Conservation (phyloP, 2,888 invertebrate species). For the Zeuzera pyrina region DNA sequence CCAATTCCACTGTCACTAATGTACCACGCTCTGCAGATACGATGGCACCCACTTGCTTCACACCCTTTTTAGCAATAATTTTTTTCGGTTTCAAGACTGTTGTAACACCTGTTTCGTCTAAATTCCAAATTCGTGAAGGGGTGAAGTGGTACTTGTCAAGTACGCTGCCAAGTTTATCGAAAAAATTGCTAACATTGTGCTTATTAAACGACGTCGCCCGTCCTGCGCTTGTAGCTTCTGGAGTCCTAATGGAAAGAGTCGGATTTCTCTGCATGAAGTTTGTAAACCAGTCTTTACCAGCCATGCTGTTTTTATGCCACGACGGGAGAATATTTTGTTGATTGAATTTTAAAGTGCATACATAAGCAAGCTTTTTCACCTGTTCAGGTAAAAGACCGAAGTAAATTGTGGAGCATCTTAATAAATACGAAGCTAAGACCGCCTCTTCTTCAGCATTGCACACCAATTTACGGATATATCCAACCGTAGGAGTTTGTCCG, state of each 20-base stretch:
- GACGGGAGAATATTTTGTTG: slow-evolving; percentile 1
- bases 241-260: slow-evolving; percentile 7
- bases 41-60: too few species aligned
- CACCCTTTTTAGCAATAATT: too few species aligned
- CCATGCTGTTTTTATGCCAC: slow-evolving; percentile 1
- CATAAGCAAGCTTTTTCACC: slow-evolving; percentile 1
- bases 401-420: slow-evolving; percentile 1
- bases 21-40: too few species aligned
- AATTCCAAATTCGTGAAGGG: slow-evolving; percentile 11
- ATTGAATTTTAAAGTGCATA: neutral
- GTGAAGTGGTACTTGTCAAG: slow-evolving; percentile 5
- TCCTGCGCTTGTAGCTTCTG: slow-evolving; percentile 6
- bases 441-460: neutral
- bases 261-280: slow-evolving; percentile 12
- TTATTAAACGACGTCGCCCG: slow-evolving; percentile 10
- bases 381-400: slow-evolving; percentile 3
- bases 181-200: slow-evolving; percentile 9
- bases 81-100: too few species aligned
- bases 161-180: slow-evolving; percentile 7
- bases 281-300: slow-evolving; percentile 11
- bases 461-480: slow-evolving; percentile 1
- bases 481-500: slow-evolving; percentile 1
- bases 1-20: too few species aligned
- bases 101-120: slow-evolving; percentile 12
- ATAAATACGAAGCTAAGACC: neutral